A percentile compares a stretch with the other conserved stretches of the same genome.
Conservation (phyloP, 2,888 invertebrate species). For the Eueremaeus valkanovi region DNA sequence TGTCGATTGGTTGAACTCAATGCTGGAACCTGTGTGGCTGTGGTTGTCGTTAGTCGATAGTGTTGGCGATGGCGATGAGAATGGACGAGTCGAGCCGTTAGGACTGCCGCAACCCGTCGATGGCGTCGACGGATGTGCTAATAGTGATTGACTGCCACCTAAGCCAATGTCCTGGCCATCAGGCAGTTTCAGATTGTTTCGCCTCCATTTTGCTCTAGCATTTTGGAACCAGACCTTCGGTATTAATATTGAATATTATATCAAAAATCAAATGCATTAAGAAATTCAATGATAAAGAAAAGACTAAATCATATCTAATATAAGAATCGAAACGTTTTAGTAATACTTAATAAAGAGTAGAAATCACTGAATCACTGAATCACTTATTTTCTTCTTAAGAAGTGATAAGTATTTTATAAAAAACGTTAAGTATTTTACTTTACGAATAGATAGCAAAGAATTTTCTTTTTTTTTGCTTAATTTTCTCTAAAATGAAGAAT, state of each 20-base stretch:
- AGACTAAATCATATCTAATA: too few species aligned
- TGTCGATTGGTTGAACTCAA: conserved; percentile 10
- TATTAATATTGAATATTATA: conserved; percentile 48
- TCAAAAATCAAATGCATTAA: not conserved
- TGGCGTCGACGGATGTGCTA: conserved; percentile 39
- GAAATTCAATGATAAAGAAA: not conserved
- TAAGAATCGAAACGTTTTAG: too few species aligned
- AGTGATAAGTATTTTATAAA: not conserved
- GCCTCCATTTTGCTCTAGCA: conserved; percentile 91
- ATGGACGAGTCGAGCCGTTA: conserved; percentile 40
- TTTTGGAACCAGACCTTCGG: conserved; percentile 98
- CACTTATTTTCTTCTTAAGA: not conserved
- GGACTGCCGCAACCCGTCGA: conserved; percentile 43
- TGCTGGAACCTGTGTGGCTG: conserved; percentile 14
- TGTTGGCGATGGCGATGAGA: conserved; percentile 41
- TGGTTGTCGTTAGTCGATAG: conserved; percentile 26
- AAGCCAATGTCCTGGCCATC: conserved; percentile 33
- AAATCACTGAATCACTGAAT: too few species aligned
- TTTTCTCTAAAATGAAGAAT: not conserved
- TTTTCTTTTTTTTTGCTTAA: not conserved
- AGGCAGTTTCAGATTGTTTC: conserved; percentile 60
- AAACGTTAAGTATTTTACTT: not conserved
- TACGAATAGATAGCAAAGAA: not conserved
- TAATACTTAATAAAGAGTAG: too few species aligned
- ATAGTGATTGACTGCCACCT: conserved; percentile 28